Evolutionary conservation across 2,797 vertebrate genomes (phyloP), one percentile per base, ranked within the genome.

Genomic region (Darevskia mixta): DNA sequence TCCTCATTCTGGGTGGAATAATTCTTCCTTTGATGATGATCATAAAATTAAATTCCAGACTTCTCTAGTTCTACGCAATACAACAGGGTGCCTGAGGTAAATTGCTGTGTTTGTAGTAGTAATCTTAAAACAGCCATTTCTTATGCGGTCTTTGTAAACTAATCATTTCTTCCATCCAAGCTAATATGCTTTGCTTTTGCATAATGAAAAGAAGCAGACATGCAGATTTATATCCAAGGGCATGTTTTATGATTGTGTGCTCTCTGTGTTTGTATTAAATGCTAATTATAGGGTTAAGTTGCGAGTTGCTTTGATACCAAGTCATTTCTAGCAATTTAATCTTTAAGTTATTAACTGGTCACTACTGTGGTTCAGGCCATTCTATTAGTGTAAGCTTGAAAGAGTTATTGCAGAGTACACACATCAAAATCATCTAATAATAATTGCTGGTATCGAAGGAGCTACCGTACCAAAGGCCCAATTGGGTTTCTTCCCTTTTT

Each of bases 31-130:
- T 67, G 98, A 99, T 58, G 98, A 99, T 23, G 99, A 99, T 96
- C 98, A 98, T 95, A 99, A 99, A 96, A 98, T 99, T 41, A 99
- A 99, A 94, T 99, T 99, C 92, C 98, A 99, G 96, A 98, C 98
- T n/a, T 99, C 99, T 18, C 97, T 99, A 7, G 98, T 99, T 92
- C 96, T 99, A 32, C 98, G 98, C 93, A 99, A 99, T 93, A 98
- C 98, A 13, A 98, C 98, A 0, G 99, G 99, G 92, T 99, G 99
- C 91, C 96, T 99, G 91, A 98, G 99, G 99, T 99, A 96, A 96
- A 61, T 0, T 49, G 32, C 91, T 83, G 18, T 61, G 78, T 85
- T 90, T 87, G 82, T 38, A 66, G 15, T 58, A 43, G 5, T 87
- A 15, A 1, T 80, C 82, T 88, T 82, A 41, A 38, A 55, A 25